Percentiles rank a stretch among this genome's conserved stretches.
phyloP scores from a whole-genome alignment of 2,113 vertebrate species.

The Arenaria interpres region DNA sequence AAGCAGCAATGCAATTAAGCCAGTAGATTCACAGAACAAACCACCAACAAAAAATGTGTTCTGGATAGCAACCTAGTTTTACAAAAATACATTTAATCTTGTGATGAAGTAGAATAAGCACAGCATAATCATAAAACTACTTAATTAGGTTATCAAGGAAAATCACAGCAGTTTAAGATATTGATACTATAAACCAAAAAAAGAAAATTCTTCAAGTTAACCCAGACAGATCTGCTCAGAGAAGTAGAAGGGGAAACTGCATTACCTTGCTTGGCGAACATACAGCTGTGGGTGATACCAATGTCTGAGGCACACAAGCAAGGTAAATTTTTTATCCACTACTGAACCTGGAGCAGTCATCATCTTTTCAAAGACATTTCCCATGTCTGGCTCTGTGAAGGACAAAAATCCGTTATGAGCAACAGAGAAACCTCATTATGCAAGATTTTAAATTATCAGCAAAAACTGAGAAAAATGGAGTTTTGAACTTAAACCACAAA shows the following conservation, averaged over 20 bases:
- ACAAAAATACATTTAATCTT: neutral
- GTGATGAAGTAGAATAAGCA: neutral
- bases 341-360: neutral
- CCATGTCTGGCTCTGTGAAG: constrained; percentile 73
- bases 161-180: neutral
- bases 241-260: neutral
- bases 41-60: neutral
- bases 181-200: neutral
- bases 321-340: constrained; percentile 19
- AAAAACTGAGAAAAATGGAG: neutral
- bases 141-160: neutral
- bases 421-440: neutral
- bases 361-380: constrained; percentile 78
- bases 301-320: constrained; percentile 78
- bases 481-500: neutral
- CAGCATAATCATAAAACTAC: neutral
- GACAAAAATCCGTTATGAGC: neutral
- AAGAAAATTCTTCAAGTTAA: neutral
- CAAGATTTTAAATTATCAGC: neutral
- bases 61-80: neutral
- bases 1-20: neutral
- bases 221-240: neutral
- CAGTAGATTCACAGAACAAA: neutral
- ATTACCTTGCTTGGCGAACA: constrained; percentile 85
- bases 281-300: constrained; percentile 72